Percentiles rank a stretch among this genome's conserved stretches.
phyloP scores from a whole-genome alignment of 2,113 vertebrate genomes.

The Odocoileus virginianus region DNA sequence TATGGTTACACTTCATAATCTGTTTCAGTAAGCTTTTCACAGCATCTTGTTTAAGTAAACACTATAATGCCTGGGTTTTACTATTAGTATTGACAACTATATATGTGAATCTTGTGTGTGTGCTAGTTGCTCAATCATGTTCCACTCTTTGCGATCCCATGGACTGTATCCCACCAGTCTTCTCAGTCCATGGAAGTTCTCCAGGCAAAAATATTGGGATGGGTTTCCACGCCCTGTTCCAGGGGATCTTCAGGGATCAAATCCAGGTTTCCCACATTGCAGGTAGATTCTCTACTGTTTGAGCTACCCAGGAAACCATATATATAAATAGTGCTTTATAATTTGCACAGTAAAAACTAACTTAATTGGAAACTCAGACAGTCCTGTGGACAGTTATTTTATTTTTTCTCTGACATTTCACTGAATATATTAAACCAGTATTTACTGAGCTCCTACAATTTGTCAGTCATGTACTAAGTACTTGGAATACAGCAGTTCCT shows the following conservation, averaged over 20 bases:
- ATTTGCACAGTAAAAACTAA: neutral
- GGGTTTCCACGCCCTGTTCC: neutral
- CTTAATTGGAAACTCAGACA: neutral
- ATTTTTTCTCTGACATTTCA: neutral
- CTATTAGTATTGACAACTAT: neutral
- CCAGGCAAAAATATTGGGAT: neutral
- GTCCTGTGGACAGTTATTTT: neutral
- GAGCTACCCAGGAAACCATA: neutral
- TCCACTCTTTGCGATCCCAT: neutral
- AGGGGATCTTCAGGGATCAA: neutral
- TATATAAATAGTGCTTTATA: neutral
- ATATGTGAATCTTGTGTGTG: neutral
- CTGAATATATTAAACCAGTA: neutral
- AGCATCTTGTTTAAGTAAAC: neutral
- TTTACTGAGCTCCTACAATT: neutral
- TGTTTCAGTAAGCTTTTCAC: neutral
- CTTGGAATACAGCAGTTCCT: neutral
- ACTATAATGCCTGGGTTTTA: neutral
- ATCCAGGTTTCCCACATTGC: neutral
- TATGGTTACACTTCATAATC: neutral
- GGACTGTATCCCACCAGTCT: neutral
- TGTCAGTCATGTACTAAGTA: neutral
- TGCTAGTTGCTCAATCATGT: neutral
- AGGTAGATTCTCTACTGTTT: neutral
- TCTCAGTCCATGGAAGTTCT: neutral